phyloP scores from a whole-genome alignment of 2,888 invertebrate genomes.

The Tridacna crocea region DNA sequence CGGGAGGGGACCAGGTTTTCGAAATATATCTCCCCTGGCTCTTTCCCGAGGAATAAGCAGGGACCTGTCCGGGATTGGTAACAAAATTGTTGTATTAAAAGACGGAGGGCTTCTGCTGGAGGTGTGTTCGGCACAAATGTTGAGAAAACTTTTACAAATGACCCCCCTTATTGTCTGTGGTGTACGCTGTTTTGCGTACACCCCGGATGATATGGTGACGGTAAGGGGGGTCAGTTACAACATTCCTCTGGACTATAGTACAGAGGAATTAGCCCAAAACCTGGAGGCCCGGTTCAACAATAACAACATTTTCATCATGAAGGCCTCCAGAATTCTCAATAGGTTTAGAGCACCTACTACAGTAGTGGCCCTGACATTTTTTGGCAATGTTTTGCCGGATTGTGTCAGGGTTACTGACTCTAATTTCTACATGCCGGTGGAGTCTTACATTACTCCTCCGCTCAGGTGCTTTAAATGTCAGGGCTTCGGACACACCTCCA shows the following conservation, averaged over 20 bases:
- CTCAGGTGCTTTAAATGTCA: neutral
- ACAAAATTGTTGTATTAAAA: neutral
- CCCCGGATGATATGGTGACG: too few relatives aligned
- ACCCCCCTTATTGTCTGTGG: too few relatives aligned
- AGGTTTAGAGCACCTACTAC: neutral
- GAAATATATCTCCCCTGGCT: neutral
- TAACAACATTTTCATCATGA: neutral
- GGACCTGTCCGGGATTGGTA: neutral
- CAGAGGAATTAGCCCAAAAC: neutral
- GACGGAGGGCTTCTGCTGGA: slow-evolving; percentile 1
- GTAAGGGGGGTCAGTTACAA: too few relatives aligned
- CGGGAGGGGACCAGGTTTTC: neutral
- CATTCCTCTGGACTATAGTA: too few relatives aligned
- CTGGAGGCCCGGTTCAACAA: neutral
- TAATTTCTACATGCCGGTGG: neutral
- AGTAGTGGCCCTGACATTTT: neutral
- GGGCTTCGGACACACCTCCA: neutral
- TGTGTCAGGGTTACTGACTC: neutral
- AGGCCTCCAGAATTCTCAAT: neutral
- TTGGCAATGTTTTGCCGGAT: neutral
- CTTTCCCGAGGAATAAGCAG: neutral
- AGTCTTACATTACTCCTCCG: neutral
- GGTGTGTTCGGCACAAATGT: neutral
- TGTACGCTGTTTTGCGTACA: too few relatives aligned
- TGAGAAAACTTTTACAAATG: too few relatives aligned